Evolutionary conservation across 1,140 invertebrate species (phyloP), one percentile per base, ranked within the genome.

Genomic region (Phthorimaea operculella): DNA sequence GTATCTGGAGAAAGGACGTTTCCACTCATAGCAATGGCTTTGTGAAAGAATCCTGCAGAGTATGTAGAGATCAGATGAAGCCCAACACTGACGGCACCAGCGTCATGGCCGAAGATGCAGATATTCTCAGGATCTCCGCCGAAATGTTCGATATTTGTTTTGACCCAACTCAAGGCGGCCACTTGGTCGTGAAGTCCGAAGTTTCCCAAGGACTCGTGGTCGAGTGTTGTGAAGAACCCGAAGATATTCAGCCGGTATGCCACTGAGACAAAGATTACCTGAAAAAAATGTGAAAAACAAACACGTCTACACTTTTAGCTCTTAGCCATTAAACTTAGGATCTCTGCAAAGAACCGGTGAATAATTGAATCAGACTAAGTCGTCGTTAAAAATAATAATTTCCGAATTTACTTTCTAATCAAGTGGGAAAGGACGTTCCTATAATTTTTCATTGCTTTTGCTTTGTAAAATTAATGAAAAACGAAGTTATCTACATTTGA

Each of bases 171-270:
- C 21, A 97, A 77, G 0, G 95, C 94, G 6, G 95, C 92, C 36
- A 95, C 88, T 86, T 98, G 96, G 71, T 98, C 96, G 85, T 95
- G 89, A 64, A 98, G 83, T 0, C 96, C 97, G 66, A 90, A 95
- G 82, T 99, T 99, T 11, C 96, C 97, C 0, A 95, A 90, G 1
- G 93, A 91, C 72, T 95, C 92, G 5, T 90, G 89, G 64, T 94
- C 93, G 54, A 90, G 88, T 8, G 95, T 91, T 17, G 93, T 93
- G 65, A 98, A 91, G 82, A 97, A 99, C n/a, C 97, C 96, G 62
- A 98, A 91, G 52, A 94, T 92, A 70, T 92, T 93, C 16, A 95
- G 74, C 1, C 93, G 89, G 75, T 92, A 95, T 0, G 92, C 91
- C 10, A 93, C 88, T 0, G 92, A 93, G 1, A 94, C 90, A 15